These are phyloP conservation scores for Euproctis similis DNA, from an alignment of 2,888 invertebrate genomes.

Conservation along the genomic window DNA sequence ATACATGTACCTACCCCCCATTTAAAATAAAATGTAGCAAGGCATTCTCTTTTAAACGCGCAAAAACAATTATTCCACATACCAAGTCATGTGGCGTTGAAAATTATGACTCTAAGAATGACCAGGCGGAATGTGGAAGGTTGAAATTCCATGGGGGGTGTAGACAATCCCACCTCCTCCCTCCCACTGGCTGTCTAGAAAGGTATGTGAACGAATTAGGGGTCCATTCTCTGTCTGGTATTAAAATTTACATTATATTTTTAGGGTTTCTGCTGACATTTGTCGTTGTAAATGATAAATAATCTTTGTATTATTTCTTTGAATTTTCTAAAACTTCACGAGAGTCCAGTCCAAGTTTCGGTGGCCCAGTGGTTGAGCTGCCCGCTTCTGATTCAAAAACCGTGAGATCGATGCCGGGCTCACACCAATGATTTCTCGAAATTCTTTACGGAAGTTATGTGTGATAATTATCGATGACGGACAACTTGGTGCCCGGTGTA, in stretches of 20 bases:
- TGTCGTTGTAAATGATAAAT: too few species aligned
- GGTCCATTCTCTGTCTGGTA: constrained; percentile 40
- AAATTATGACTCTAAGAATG: constrained; percentile 67
- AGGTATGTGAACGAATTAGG: constrained; percentile 55
- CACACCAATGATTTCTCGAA: too few species aligned
- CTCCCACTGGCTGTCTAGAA: too few species aligned
- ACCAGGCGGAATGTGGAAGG: constrained; percentile 65
- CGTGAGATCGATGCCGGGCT: too few species aligned
- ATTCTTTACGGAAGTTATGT: too few species aligned
- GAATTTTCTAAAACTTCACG: too few species aligned
- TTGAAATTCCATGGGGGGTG: constrained; percentile 43
- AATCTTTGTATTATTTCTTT: too few species aligned
- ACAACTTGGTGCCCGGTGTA: too few species aligned
- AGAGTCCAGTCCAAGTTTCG: too few species aligned
- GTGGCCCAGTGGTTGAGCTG: too few species aligned
- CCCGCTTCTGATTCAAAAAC: too few species aligned
- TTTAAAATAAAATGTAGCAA: constrained; percentile 10
- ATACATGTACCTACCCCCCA: neutral
- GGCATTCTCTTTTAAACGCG: constrained; percentile 9
- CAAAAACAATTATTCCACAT: constrained; percentile 52
- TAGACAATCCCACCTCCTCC: constrained; percentile 17
- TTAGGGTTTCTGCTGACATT: constrained; percentile 16
- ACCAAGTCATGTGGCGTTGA: constrained; percentile 34
- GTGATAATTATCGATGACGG: too few species aligned
- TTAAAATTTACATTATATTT: constrained; percentile 20